phyloP scores from a whole-genome alignment of 2,888 invertebrate species.

The Yponomeuta plumbellus region DNA sequence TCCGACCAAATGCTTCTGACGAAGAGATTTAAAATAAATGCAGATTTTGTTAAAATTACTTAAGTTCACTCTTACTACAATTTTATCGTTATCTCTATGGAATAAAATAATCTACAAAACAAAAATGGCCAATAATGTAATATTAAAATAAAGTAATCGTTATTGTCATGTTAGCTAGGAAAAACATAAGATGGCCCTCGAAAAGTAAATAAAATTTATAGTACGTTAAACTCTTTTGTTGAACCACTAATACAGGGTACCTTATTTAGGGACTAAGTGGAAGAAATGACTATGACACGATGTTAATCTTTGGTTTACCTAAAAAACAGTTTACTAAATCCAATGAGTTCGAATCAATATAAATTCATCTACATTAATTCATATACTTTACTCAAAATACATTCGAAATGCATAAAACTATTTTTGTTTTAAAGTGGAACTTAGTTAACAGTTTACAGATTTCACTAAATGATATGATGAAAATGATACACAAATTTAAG shows the following conservation, averaged over 20 bases:
- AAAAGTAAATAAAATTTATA: not conserved
- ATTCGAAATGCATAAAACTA: too few species aligned
- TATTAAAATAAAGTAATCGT: not conserved
- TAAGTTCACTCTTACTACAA: too few species aligned
- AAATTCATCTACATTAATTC: not conserved
- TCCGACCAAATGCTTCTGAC: too few species aligned
- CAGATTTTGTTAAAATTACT: not conserved
- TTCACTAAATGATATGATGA: too few species aligned
- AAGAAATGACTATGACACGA: not conserved
- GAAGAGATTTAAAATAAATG: not conserved
- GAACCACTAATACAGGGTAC: not conserved
- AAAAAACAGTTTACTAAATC: not conserved
- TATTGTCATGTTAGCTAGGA: slow-evolving; percentile 1
- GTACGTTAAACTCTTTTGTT: not conserved
- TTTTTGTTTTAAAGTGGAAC: too few species aligned
- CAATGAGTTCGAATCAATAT: not conserved
- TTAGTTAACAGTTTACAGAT: too few species aligned
- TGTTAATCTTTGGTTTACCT: not conserved
- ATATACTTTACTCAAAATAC: not conserved
- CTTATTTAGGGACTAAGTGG: not conserved
- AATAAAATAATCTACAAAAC: not conserved
- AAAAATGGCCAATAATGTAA: not conserved
- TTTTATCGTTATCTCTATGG: not conserved
- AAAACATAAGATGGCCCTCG: not conserved
- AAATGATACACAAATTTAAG: too few species aligned